Evolutionary conservation across 2,888 invertebrate genomes (phyloP).

Genomic region (Mythimna impura): DNA sequence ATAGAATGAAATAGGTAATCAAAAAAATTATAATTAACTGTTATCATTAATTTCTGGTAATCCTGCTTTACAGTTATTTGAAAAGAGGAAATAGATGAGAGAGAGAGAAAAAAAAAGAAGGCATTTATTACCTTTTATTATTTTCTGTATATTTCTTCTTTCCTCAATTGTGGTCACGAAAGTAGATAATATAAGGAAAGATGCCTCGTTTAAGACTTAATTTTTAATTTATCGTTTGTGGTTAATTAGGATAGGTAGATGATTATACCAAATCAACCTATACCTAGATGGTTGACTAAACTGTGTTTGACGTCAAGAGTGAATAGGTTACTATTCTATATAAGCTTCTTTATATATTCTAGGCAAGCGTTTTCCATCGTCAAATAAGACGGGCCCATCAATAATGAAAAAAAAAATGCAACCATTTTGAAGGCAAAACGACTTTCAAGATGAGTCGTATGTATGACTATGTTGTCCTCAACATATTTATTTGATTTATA

Average conservation of each 20-base stretch:
- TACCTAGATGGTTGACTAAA: not conserved
- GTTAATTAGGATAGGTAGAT: no score
- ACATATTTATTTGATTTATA: not conserved
- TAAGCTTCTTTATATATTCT: no score
- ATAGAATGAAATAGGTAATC: not conserved
- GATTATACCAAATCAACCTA: no score
- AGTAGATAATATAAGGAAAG: not conserved
- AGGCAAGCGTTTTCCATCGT: no score
- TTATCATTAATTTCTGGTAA: no score
- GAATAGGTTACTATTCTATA: no score
- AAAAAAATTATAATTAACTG: no score
- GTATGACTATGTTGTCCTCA: not conserved
- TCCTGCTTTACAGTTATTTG: not conserved
- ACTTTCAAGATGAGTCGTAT: not conserved
- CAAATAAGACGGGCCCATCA: no score
- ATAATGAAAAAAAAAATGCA: not conserved
- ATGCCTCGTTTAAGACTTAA: not conserved
- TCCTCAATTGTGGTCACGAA: not conserved
- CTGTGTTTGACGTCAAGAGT: no score
- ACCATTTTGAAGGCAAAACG: not conserved
- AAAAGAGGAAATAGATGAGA: not conserved
- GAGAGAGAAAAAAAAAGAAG: not conserved
- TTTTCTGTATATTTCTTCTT: no score
- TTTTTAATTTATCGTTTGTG: no score
- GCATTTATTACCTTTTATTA: no score